Conservation (phyloP, 1,140 invertebrate species). For the Carposina sasakii region DNA sequence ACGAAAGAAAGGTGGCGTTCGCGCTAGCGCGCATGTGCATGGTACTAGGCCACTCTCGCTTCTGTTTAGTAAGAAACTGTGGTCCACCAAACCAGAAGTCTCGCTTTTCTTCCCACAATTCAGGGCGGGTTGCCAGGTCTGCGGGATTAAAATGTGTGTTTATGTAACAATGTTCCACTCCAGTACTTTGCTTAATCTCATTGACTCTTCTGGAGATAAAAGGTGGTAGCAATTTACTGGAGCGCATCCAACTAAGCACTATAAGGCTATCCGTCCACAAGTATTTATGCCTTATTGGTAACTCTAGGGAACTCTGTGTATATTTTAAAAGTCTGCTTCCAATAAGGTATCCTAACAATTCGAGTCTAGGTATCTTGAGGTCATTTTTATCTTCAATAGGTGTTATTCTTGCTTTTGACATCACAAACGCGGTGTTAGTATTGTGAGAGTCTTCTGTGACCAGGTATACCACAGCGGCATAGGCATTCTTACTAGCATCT, state of each 20-base stretch:
- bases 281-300: background rate
- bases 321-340: constrained; percentile 3
- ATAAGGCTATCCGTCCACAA: constrained; percentile 3
- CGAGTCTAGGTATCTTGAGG: background rate
- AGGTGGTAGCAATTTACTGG: background rate
- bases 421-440: background rate
- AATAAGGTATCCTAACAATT: background rate
- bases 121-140: background rate
- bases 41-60: background rate
- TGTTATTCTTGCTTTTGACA: constrained; percentile 4
- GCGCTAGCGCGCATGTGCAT: background rate
- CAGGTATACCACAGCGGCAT: constrained; percentile 3
- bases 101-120: background rate
- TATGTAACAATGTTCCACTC: background rate
- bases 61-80: background rate
- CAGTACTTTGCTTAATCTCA: background rate
- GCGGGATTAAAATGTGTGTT: background rate
- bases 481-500: constrained; percentile 6
- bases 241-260: background rate
- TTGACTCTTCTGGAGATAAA: background rate
- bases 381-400: background rate
- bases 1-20: background rate
- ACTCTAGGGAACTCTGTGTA: background rate
- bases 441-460: too few species aligned
- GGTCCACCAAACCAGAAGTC: constrained; percentile 2